Evolutionary conservation across 2,113 vertebrate species (phyloP).

Genomic region (Oxyruncus cristatus): DNA sequence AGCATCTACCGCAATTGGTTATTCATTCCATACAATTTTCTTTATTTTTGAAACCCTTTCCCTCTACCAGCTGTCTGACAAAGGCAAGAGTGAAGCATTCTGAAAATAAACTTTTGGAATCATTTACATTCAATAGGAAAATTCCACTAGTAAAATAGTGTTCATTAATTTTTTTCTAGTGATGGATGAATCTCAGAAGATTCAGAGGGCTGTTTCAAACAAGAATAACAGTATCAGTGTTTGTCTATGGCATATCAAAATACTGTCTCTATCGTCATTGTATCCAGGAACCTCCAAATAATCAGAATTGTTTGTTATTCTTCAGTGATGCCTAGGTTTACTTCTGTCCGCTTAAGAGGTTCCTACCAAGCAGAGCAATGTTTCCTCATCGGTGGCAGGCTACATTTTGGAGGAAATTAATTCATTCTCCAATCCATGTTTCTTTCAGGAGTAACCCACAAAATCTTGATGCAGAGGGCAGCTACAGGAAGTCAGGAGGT

Average conservation of each 20-base stretch:
- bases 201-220: neutral
- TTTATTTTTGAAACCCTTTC: conserved; percentile 51
- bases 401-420: neutral
- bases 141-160: conserved; percentile 13
- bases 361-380: neutral
- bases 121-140: conserved; percentile 54
- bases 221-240: neutral
- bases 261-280: neutral
- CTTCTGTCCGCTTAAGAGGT: neutral
- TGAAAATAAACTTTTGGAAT: conserved; percentile 60
- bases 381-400: neutral
- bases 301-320: neutral
- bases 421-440: neutral
- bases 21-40: conserved; percentile 60
- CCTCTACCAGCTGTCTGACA: conserved; percentile 52
- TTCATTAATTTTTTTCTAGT: neutral
- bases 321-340: neutral
- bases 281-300: neutral
- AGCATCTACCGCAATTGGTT: conserved; percentile 19
- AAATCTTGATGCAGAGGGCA: neutral
- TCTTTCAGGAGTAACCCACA: neutral
- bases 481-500: neutral
- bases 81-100: conserved; percentile 19
- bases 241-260: neutral
- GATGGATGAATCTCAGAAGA: neutral